These are phyloP conservation scores for Dipodomys stephensi DNA, from an alignment of 2,113 vertebrate genomes.

Conservation along the genomic window DNA sequence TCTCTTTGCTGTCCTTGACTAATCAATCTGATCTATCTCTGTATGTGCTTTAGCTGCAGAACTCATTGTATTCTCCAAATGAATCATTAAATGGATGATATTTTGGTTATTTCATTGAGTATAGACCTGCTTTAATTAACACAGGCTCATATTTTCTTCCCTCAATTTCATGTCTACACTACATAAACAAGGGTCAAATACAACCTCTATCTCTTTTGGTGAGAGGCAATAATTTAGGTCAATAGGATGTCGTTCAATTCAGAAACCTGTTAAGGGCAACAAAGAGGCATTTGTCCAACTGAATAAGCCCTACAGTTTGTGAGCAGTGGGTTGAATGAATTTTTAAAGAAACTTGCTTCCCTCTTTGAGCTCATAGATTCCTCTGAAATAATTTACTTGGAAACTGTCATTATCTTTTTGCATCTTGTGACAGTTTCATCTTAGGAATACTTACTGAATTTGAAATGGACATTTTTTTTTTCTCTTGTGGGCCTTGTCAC, in stretches of 20 bases:
- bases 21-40: not conserved
- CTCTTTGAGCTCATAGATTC: conserved; percentile 43
- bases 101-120: conserved; percentile 42
- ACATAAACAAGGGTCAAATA: conserved; percentile 66
- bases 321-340: conserved; percentile 52
- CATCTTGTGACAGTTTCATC: conserved; percentile 43
- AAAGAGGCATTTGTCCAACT: conserved; percentile 60
- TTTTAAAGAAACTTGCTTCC: conserved; percentile 58
- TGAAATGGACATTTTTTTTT: conserved; percentile 29
- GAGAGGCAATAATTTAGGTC: conserved; percentile 57
- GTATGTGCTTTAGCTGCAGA: conserved; percentile 43
- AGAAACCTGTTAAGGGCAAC: conserved; percentile 46
- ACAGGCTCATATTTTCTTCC: conserved; percentile 23
- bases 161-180: conserved; percentile 30
- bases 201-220: conserved; percentile 51
- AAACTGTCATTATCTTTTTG: conserved; percentile 45
- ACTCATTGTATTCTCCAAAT: conserved; percentile 35
- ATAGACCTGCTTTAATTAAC: conserved; percentile 52
- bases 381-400: conserved; percentile 59
- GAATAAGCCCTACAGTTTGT: conserved; percentile 36
- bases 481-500: not conserved
- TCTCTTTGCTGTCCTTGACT: conserved; percentile 44
- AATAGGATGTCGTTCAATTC: conserved; percentile 61
- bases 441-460: conserved; percentile 50
- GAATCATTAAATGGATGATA: conserved; percentile 26